phyloP scores from a whole-genome alignment of 30 jellyfish, hydroid and myxozoan species.

The Hydractinia symbiolongicarpus region DNA sequence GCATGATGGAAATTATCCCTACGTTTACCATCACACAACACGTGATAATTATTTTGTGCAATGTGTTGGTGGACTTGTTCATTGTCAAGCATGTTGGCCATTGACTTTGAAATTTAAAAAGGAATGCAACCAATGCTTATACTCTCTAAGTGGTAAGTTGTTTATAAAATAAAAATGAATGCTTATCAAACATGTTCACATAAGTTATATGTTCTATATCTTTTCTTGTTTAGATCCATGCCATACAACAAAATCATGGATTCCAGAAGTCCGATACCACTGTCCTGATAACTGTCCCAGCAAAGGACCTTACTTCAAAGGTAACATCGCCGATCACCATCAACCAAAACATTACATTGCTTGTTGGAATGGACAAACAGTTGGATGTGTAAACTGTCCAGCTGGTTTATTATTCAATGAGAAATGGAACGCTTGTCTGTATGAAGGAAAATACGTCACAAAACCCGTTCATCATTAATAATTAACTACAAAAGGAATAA shows the following conservation, averaged over 20 bases:
- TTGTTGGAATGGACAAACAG: constrained; percentile 1
- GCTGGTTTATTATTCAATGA: neutral
- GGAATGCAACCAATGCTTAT: constrained; percentile 30
- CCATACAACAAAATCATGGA: constrained; percentile 4
- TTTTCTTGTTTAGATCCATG: neutral
- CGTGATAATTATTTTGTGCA: constrained; percentile 15
- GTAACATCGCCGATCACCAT: constrained; percentile 4
- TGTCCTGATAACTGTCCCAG: neutral
- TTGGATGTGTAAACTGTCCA: constrained; percentile 12
- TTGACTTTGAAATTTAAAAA: neutral
- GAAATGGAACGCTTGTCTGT: neutral
- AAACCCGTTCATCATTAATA: neutral
- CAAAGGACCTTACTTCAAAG: constrained; percentile 1
- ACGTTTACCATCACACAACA: neutral
- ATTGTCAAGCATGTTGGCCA: constrained; percentile 41
- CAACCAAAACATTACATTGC: neutral
- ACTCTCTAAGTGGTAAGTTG: neutral
- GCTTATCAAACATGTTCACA: no score
- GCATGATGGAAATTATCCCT: constrained; percentile 26
- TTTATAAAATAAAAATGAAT: neutral
- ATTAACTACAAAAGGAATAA: no score
- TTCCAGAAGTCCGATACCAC: neutral
- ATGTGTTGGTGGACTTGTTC: constrained; percentile 14
- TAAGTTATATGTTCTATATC: no score
- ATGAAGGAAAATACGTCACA: constrained; percentile 8